Base-by-base conservation (phyloP, 2,888 invertebrate genomes). In the Drosophila anceps region DNA sequence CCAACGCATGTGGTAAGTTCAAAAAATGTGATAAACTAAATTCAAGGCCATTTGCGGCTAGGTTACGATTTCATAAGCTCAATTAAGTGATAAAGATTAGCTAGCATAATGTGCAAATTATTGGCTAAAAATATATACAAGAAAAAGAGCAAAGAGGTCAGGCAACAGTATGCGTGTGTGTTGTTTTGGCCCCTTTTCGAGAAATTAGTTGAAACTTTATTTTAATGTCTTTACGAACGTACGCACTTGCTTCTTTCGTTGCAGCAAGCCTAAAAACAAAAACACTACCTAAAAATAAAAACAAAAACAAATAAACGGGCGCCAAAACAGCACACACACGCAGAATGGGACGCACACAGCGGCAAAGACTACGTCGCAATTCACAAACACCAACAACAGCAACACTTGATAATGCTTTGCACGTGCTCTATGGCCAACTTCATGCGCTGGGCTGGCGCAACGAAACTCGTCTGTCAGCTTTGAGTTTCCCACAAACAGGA, bases 401-500 rank as follows among this genome's bases (percentile, higher is more conserved):
- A 44, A 29, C 29, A 18, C n/a, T 27, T n/a, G 64, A 44, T 24
- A 27, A 76, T 37, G 37, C 73, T n/a, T 33, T 90, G n/a, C 64
- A 73, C 37, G 58, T 72, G 58, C 84, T 92, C n/a, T 88, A 84
- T 46, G 72, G 75, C 15, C 81, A 83, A 43, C 63, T 93, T 24
- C 73, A 73, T 46, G 50, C 62, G 60, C 92, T 94, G 73, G 94
- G 94, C 57, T 95, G 96, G 94, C 92, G 92, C 50, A 94, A 95
- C 76, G 93, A 94, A 50, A 94, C 94, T 18, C 94, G 94, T 70
- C 91, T 96, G 24, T 92, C 92, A 29, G 92, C 95, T n/a, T 94
- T 94, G 9, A 85, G 94, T 65, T 97, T 96, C 92, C 76, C 93
- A 31, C 90, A 93, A 12, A 97, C 96, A 7, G 97, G 97, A 10